These are phyloP conservation scores for Dipodomys merriami DNA, from an alignment of 2,113 vertebrate genomes.

Conservation along the genomic window DNA sequence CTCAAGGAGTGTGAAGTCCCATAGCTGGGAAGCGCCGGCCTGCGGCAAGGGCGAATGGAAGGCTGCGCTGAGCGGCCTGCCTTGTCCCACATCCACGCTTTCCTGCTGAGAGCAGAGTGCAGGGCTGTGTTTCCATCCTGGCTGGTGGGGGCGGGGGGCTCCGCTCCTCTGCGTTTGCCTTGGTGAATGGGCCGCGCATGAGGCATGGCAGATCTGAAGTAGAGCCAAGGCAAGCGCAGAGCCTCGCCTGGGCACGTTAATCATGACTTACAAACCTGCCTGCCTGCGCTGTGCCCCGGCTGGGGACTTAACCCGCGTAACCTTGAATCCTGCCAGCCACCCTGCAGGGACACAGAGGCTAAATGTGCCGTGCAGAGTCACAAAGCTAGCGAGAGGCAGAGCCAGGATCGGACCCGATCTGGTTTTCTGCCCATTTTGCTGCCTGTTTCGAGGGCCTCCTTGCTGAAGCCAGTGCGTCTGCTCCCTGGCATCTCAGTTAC, in stretches of 20 bases:
- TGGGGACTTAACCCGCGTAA: slow-evolving; percentile 34
- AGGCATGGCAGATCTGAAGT: not conserved
- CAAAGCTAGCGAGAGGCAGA: not conserved
- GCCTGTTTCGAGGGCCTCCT: not conserved
- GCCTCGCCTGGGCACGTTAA: not conserved
- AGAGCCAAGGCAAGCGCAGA: not conserved
- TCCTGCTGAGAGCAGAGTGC: not conserved
- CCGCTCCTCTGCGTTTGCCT: not conserved
- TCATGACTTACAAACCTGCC: not conserved
- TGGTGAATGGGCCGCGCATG: not conserved
- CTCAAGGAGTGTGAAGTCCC: not conserved
- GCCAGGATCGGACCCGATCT: not conserved
- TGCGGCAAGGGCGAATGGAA: not conserved
- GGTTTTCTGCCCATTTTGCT: not conserved
- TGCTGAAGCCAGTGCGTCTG: slow-evolving; percentile 4
- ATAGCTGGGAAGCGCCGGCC: not conserved
- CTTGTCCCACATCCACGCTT: not conserved
- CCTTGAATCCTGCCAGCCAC: slow-evolving; percentile 31
- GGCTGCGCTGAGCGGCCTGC: not conserved
- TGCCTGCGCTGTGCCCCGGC: not conserved
- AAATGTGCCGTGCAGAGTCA: not conserved
- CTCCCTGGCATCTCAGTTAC: slow-evolving; percentile 21
- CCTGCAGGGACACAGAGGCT: not conserved
- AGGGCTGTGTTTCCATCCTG: not conserved
- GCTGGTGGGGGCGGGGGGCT: not conserved